Evolutionary conservation across 2,888 invertebrate genomes (phyloP).

Genomic region (Hylaea fasciaria): DNA sequence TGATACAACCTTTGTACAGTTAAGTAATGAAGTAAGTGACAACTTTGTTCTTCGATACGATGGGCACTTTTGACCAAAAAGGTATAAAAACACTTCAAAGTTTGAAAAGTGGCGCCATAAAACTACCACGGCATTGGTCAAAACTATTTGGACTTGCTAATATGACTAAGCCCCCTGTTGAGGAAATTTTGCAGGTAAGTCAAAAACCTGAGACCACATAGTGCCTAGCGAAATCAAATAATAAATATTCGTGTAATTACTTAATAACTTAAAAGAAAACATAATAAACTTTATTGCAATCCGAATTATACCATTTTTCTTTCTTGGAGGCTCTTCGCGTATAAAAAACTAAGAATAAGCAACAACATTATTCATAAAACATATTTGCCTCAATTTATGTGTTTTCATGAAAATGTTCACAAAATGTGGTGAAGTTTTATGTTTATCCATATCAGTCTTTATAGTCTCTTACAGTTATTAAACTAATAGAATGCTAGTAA

Average conservation of each 20-base stretch:
- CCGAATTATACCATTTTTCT: no score
- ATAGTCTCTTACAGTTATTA: no score
- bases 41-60: constrained; percentile 25
- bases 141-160: constrained; percentile 67
- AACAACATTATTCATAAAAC: no score
- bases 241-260: not conserved
- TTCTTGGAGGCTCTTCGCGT: no score
- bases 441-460: no score
- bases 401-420: no score
- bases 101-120: constrained; percentile 69
- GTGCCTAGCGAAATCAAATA: not conserved
- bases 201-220: not conserved
- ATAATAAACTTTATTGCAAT: no score
- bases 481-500: no score
- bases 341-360: no score
- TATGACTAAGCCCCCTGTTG: constrained; percentile 56
- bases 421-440: no score
- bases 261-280: not conserved
- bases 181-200: constrained; percentile 69
- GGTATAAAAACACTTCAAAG: constrained; percentile 60
- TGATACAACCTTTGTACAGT: not conserved
- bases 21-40: not conserved
- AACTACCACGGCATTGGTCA: constrained; percentile 69
- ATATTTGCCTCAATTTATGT: no score
- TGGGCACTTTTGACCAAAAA: constrained; percentile 58